phyloP scores from a whole-genome alignment of 1,140 invertebrate species.

The Zaprionus ornatus region DNA sequence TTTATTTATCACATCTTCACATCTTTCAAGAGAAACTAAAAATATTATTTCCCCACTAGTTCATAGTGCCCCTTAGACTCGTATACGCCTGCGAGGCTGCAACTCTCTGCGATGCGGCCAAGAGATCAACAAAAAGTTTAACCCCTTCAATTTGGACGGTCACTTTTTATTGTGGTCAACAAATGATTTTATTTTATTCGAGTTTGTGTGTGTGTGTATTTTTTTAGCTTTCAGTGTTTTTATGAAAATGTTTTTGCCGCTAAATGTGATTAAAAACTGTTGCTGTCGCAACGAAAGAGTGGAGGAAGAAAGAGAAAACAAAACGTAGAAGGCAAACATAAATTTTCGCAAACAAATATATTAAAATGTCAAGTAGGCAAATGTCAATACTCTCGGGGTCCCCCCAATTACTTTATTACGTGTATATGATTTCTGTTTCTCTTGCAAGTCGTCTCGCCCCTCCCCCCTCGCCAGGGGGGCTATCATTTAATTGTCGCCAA shows the following conservation, averaged over 20 bases:
- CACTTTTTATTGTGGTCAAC: conserved; percentile 37
- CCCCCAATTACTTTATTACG: conserved; percentile 68
- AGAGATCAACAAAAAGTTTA: conserved; percentile 52
- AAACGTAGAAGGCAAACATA: conserved; percentile 37
- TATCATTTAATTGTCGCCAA: conserved; percentile 55
- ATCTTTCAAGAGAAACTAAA: too few relatives aligned
- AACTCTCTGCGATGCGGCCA: conserved; percentile 14
- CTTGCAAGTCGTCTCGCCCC: too few relatives aligned
- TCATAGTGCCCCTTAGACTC: not conserved
- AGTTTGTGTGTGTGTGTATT: not conserved
- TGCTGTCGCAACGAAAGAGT: not conserved
- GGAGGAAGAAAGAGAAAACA: conserved; percentile 14
- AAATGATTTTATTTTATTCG: conserved; percentile 27
- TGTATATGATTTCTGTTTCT: conserved; percentile 43
- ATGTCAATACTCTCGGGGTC: conserved; percentile 65
- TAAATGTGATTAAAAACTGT: conserved; percentile 32
- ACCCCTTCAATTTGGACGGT: conserved; percentile 41
- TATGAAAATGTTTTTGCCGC: conserved; percentile 37
- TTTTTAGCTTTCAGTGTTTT: conserved; percentile 8
- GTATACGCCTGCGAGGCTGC: not conserved
- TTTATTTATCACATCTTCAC: not conserved
- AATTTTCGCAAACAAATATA: conserved; percentile 60
- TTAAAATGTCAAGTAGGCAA: conserved; percentile 73
- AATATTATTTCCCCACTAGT: not conserved
- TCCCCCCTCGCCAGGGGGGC: too few relatives aligned